These are phyloP conservation scores for Trissolcus brochymenae DNA, from an alignment of 2,888 invertebrate species.

Conservation along the genomic window DNA sequence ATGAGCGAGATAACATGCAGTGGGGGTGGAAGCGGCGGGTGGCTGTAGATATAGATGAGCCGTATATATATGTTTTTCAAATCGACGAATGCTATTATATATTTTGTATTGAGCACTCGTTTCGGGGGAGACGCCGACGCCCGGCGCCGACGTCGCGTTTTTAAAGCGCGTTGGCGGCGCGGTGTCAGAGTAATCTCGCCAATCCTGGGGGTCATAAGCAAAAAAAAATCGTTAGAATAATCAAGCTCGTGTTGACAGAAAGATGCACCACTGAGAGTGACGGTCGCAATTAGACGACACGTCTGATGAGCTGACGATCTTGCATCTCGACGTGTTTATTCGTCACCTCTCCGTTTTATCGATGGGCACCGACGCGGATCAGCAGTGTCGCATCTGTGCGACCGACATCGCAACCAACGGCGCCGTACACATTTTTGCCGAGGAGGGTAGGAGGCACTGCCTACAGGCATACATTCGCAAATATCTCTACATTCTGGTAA, in stretches of 20 bases:
- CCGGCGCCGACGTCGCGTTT: slow-evolving; percentile 71
- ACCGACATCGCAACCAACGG: slow-evolving; percentile 79
- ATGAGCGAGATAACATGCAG: not conserved
- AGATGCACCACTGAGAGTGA: slow-evolving; percentile 53
- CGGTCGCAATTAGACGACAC: slow-evolving; percentile 47
- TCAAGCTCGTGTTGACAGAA: slow-evolving; percentile 62
- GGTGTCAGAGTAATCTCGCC: slow-evolving; percentile 71
- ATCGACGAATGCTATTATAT: slow-evolving; percentile 75
- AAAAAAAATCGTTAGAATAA: slow-evolving; percentile 70
- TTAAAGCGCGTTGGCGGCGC: slow-evolving; percentile 71
- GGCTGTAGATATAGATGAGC: slow-evolving; percentile 21
- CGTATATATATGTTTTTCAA: slow-evolving; percentile 69
- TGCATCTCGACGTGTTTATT: slow-evolving; percentile 5
- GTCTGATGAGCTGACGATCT: slow-evolving; percentile 19
- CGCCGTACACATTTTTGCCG: slow-evolving; percentile 81
- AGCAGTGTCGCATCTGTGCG: slow-evolving; percentile 81
- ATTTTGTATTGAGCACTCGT: slow-evolving; percentile 75
- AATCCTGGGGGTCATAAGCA: slow-evolving; percentile 70
- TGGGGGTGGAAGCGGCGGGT: not conserved
- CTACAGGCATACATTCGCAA: slow-evolving; percentile 83
- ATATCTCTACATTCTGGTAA: slow-evolving; percentile 83
- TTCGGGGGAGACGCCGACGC: slow-evolving; percentile 72
- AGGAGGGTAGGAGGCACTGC: slow-evolving; percentile 82
- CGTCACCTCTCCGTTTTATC: slow-evolving; percentile 28
- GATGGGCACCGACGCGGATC: slow-evolving; percentile 62